Evolutionary conservation across 2,113 vertebrate species (phyloP).

Genomic region (Colinus virginianus): DNA sequence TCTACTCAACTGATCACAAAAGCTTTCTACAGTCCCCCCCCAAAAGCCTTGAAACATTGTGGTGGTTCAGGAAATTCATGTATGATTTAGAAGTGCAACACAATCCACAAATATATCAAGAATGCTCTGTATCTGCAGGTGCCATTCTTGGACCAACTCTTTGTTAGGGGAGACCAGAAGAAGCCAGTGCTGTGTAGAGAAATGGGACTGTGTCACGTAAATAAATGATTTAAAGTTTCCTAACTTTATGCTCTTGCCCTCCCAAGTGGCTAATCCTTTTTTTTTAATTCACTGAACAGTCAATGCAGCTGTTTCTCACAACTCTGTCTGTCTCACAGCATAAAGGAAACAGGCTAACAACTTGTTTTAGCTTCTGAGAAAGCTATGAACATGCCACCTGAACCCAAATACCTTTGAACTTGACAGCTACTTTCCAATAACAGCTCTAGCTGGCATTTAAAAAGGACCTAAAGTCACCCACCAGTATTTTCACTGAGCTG

Average conservation of each 20-base stretch:
- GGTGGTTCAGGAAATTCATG: not conserved
- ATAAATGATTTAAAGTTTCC: not conserved
- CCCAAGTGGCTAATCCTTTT: not conserved
- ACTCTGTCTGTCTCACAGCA: not conserved
- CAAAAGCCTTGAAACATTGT: not conserved
- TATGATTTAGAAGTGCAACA: not conserved
- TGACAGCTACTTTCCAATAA: not conserved
- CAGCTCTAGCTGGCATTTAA: not conserved
- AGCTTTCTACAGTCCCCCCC: not conserved
- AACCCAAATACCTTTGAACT: not conserved
- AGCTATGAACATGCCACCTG: not conserved
- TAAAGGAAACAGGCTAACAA: not conserved
- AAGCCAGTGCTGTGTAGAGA: not conserved
- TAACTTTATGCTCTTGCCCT: not conserved
- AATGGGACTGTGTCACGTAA: not conserved
- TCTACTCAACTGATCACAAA: not conserved
- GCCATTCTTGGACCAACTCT: not conserved
- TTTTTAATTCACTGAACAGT: not conserved
- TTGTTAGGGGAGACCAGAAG: not conserved
- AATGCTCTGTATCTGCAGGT: not conserved
- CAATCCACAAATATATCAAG: not conserved
- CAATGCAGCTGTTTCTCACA: not conserved
- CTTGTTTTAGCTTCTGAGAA: not conserved
- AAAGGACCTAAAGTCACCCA: not conserved
- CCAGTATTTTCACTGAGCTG: not conserved